Percentiles rank a stretch among this genome's conserved stretches.
Evolutionary conservation across 2,888 invertebrate species (phyloP).

Genomic region (Ectemnius continuus): DNA sequence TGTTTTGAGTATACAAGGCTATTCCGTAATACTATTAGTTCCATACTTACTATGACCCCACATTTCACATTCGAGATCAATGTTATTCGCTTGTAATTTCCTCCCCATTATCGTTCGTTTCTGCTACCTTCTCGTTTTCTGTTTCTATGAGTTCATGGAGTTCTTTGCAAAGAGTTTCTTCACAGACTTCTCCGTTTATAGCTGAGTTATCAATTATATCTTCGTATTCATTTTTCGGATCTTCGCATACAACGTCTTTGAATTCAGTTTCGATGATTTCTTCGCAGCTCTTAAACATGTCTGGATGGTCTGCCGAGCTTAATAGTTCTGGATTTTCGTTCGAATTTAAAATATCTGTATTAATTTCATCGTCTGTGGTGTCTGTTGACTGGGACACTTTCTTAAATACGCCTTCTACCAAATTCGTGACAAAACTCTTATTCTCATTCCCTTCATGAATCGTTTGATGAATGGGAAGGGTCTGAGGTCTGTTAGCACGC

Average conservation of each 20-base stretch:
- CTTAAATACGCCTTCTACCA: conserved; percentile 68
- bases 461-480: conserved; percentile 72
- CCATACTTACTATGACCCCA: neutral
- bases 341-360: conserved; percentile 73
- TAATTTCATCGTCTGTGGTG: conserved; percentile 73
- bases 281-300: conserved; percentile 73
- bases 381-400: conserved; percentile 74
- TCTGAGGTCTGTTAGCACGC: conserved; percentile 71
- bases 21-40: conserved; percentile 25
- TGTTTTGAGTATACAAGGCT: conserved; percentile 32
- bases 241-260: conserved; percentile 58
- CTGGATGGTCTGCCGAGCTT: conserved; percentile 67
- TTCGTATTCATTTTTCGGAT: conserved; percentile 62
- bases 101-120: conserved; percentile 32
- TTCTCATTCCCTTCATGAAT: conserved; percentile 72
- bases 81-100: conserved; percentile 29
- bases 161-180: conserved; percentile 72
- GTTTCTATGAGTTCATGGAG: conserved; percentile 72
- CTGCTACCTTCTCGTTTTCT: conserved; percentile 58
- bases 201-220: conserved; percentile 63
- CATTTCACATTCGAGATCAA: conserved; percentile 23
- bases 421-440: conserved; percentile 66
- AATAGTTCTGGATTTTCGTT: conserved; percentile 70
- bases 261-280: conserved; percentile 70
- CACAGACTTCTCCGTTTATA: conserved; percentile 67